A percentile compares a stretch with the other conserved stretches of the same genome.
phyloP scores from a whole-genome alignment of 2,797 vertebrate genomes.

The Scyliorhinus canicula region DNA sequence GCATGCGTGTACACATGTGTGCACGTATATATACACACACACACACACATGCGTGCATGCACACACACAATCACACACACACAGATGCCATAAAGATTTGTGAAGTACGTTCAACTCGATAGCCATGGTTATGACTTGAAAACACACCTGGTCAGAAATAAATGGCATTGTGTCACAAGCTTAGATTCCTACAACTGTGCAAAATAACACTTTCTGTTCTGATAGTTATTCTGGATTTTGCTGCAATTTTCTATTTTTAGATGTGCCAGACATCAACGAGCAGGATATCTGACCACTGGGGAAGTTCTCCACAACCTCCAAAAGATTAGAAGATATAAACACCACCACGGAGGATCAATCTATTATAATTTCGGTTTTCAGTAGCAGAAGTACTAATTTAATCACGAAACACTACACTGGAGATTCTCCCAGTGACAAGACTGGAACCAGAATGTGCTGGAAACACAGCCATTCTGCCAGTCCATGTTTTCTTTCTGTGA shows the following conservation, averaged over 20 bases:
- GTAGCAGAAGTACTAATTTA: background rate
- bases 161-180: background rate
- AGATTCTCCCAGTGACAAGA: background rate
- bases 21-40: no score
- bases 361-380: background rate
- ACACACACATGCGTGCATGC: background rate
- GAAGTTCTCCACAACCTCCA: constrained; percentile 7
- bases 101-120: no score
- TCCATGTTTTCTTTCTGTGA: background rate
- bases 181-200: background rate
- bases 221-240: background rate
- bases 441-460: background rate
- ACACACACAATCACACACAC: no score
- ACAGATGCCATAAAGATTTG: background rate
- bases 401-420: background rate
- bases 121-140: no score
- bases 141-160: no score
- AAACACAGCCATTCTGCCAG: background rate
- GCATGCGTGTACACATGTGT: no score
- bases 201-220: background rate
- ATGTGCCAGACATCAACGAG: background rate
- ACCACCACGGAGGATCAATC: background rate
- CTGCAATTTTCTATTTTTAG: background rate
- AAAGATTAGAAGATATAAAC: background rate
- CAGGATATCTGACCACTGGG: background rate